phyloP scores from a whole-genome alignment of 2,113 vertebrate genomes.

The Suncus etruscus region DNA sequence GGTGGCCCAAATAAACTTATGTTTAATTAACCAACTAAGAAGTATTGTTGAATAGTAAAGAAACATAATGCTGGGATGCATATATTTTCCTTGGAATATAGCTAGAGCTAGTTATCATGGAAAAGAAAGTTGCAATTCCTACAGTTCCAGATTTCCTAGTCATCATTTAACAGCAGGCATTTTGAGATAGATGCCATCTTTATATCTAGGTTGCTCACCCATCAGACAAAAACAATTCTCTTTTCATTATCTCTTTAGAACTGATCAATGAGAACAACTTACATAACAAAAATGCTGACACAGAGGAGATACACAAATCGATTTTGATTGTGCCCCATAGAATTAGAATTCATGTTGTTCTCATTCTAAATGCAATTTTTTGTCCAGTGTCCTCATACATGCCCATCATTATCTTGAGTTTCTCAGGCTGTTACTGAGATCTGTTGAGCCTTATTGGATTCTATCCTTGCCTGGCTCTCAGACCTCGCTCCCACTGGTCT shows the following conservation, averaged over 20 bases:
- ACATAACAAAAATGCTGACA: not conserved
- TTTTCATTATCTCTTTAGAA: not conserved
- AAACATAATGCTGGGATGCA: not conserved
- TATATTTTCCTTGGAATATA: not conserved
- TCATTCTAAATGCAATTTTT: not conserved
- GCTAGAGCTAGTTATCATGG: not conserved
- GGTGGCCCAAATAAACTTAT: not conserved
- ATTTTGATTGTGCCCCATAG: not conserved
- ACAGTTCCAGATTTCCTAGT: not conserved
- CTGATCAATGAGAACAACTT: not conserved
- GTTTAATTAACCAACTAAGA: not conserved
- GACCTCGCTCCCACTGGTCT: fast-evolving
- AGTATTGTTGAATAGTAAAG: not conserved
- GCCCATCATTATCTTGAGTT: too few species aligned
- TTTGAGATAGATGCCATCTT: not conserved
- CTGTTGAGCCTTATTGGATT: not conserved
- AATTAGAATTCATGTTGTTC: not conserved
- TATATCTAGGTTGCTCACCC: not conserved
- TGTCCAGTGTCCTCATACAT: too few species aligned
- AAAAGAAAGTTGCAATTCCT: not conserved
- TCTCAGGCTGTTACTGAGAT: fast-evolving
- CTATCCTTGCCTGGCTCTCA: not conserved
- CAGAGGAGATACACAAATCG: too few species aligned
- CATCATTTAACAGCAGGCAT: not conserved
- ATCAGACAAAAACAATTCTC: not conserved